Evolutionary conservation across 2,888 invertebrate species (phyloP), one percentile per base, ranked within the genome.

Genomic region (Limnephilus rhombicus): DNA sequence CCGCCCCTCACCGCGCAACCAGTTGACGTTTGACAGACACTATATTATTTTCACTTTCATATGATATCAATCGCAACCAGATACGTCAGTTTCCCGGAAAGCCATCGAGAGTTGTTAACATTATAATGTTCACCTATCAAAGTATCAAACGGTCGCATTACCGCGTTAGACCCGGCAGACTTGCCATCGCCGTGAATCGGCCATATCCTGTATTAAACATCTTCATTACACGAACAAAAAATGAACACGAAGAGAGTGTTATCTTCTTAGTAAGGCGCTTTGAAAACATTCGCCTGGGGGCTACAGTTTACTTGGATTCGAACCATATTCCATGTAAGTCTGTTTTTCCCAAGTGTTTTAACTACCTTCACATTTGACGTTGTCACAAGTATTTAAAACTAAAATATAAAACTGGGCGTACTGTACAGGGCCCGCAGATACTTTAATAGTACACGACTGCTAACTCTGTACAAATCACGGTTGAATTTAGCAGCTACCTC

Each of bases 201-300:
- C 12, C 83, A 41, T 41, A 83, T 83, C 83, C 83, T 83, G 83
- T 83, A 34, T 83, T 68, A 68, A 68, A 68, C 24, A 68, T 68
- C 68, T 68, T 68, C 68, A 68, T 68, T 68, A 68, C 68, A 68
- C 24, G 68, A 68, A 68, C n/a, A 68, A 68, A 68, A 68, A 68
- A 68, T 68, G 68, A 5, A 68, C 68, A 68, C 18, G 24, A 18
- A 68, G 24, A 68, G 68, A 68, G 68, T 68, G 68, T 68, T 68
- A 68, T 68, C 68, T 68, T 24, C 7, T 4, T 24, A 24, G 68
- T 68, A 68, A 68, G n/a, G 24, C 24, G 24, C 68, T 68, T 68
- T 68, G 68, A n/a, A 68, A 24, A 68, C 68, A 68, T n/a, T 68
- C 68, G 68, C 68, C 68, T 68, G 7, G 68, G 68, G 68, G n/a